Evolutionary conservation across 2,797 vertebrate genomes (phyloP).

Genomic region (Epinephelus malabaricus): DNA sequence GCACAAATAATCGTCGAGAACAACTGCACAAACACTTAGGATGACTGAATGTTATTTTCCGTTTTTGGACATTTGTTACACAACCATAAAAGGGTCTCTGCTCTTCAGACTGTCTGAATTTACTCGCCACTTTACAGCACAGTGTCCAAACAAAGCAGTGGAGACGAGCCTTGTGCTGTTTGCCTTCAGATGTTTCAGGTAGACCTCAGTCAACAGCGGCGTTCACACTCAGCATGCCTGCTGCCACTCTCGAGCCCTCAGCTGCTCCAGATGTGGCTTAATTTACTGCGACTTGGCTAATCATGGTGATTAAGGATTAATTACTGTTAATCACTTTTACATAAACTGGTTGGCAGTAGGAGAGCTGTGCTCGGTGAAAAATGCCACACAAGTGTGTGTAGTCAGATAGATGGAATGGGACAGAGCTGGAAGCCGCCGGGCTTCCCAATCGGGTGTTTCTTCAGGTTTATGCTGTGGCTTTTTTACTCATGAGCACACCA

Average conservation of each 20-base stretch:
- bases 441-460: constrained; percentile 19
- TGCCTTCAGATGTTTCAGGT: constrained; percentile 78
- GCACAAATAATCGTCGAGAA: not conserved
- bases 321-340: constrained; percentile 99
- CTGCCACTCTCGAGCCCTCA: constrained; percentile 88
- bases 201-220: constrained; percentile 89
- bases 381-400: constrained; percentile 88
- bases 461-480: constrained; percentile 10
- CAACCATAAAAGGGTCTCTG: not conserved
- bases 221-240: constrained; percentile 86
- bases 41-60: not conserved
- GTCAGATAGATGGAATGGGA: constrained; percentile 74
- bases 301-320: constrained; percentile 99
- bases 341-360: constrained; percentile 98
- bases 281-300: constrained; percentile 99
- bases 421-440: constrained; percentile 35
- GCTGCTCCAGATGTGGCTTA: constrained; percentile 99
- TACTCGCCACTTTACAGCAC: not conserved
- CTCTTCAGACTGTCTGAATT: not conserved
- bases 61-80: not conserved
- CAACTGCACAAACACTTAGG: not conserved
- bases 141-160: constrained; percentile 6
- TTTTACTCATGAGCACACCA: constrained; percentile 51
- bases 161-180: constrained; percentile 30
- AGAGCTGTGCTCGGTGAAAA: constrained; percentile 93